Percentiles rank a stretch among this genome's conserved stretches.
These are phyloP conservation scores for Leuctra nigra DNA, from an alignment of 2,888 invertebrate species.

Conservation along the genomic window DNA sequence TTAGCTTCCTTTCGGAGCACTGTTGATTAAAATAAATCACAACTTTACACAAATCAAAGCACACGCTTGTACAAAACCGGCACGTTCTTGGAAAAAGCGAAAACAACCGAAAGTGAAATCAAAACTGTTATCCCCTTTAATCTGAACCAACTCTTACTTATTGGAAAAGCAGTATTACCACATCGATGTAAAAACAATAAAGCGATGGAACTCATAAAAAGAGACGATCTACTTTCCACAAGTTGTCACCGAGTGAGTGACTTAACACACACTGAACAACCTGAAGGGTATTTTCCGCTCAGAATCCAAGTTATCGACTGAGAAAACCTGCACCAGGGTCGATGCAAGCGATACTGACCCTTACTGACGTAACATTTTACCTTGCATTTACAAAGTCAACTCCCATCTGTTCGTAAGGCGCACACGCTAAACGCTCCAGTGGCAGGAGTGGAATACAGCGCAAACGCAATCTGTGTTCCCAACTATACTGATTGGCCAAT, in stretches of 20 bases:
- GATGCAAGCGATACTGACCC: neutral
- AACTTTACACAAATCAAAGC: too few species aligned
- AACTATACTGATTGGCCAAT: neutral
- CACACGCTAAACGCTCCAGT: neutral
- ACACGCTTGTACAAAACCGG: too few species aligned
- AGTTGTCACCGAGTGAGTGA: neutral
- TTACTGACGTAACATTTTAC: neutral
- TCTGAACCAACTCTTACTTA: too few species aligned
- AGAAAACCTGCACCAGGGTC: constrained; percentile 4
- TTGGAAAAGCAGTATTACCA: too few species aligned
- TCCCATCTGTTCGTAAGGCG: neutral
- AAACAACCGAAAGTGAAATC: too few species aligned
- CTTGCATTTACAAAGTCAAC: neutral
- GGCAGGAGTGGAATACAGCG: neutral
- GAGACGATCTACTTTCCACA: neutral
- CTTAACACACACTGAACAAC: neutral
- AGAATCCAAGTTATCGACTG: neutral
- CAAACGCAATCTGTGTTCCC: too few species aligned
- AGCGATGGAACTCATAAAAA: neutral
- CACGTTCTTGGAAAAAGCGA: too few species aligned
- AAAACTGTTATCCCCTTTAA: too few species aligned
- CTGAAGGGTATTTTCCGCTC: constrained; percentile 1
- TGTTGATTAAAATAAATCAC: too few species aligned
- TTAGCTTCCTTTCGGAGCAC: too few species aligned
- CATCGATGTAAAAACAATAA: neutral